These are phyloP conservation scores for Tipula helvola DNA, from an alignment of 2,888 invertebrate genomes.

Conservation along the genomic window DNA sequence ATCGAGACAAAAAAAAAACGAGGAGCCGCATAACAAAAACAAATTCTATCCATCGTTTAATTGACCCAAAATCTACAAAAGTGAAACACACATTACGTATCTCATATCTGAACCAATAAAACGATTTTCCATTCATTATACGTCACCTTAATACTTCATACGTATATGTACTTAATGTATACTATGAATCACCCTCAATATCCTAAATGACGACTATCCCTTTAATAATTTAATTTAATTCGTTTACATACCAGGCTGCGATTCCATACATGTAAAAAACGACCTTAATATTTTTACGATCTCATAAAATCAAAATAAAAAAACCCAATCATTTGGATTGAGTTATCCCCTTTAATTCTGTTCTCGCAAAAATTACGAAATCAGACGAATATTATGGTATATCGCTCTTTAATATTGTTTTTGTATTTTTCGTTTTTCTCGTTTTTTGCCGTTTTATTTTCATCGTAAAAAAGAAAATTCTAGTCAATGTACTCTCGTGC, in stretches of 20 bases:
- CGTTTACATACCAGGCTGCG: not conserved
- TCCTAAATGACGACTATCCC: not conserved
- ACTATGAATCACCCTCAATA: not conserved
- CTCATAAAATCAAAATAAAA: not conserved
- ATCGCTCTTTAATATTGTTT: not conserved
- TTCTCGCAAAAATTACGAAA: not conserved
- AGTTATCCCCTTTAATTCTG: not conserved
- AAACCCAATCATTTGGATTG: not conserved
- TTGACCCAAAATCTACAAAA: not conserved
- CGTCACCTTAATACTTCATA: not conserved
- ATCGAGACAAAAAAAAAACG: not conserved
- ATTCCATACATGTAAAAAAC: not conserved
- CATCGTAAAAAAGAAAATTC: not conserved
- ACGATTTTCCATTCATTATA: not conserved
- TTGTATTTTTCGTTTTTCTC: not conserved
- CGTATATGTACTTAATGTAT: not conserved
- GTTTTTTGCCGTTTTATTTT: not conserved
- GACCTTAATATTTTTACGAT: not conserved
- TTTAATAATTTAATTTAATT: not conserved
- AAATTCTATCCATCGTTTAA: not conserved
- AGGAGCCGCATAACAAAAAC: not conserved
- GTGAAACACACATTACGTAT: not conserved
- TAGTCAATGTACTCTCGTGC: constrained; percentile 4
- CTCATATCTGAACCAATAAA: not conserved
- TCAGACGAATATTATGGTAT: not conserved